A percentile compares a stretch with the other conserved stretches of the same genome.
Conservation (phyloP, 2,888 invertebrate genomes). For the Ormia ochracea region DNA sequence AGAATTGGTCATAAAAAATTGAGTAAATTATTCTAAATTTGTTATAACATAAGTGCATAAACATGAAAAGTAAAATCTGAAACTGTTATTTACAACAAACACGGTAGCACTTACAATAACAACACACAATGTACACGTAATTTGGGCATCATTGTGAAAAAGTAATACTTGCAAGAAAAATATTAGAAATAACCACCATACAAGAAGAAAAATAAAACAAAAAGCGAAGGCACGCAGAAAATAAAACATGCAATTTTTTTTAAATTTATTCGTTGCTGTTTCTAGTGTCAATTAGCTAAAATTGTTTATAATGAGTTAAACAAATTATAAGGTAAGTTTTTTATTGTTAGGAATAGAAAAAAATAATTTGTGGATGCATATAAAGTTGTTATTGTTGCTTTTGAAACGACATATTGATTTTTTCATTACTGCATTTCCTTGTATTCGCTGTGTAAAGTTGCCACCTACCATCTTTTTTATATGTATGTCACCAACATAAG, state of each 20-base stretch:
- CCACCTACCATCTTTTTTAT: neutral
- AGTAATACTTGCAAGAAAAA: constrained; percentile 12
- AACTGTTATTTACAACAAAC: constrained; percentile 47
- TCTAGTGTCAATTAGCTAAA: constrained; percentile 26
- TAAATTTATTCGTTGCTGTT: neutral
- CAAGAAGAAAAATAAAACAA: constrained; percentile 28
- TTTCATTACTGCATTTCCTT: neutral
- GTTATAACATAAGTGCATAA: constrained; percentile 15
- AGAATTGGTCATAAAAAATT: constrained; percentile 15
- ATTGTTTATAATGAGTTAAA: constrained; percentile 14
- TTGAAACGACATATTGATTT: constrained; percentile 37
- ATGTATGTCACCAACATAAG: too few relatives aligned
- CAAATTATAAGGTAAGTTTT: constrained; percentile 32
- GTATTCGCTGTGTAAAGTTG: constrained; percentile 27
- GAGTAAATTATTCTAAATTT: constrained; percentile 34
- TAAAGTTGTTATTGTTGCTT: neutral
- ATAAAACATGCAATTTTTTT: constrained; percentile 15
- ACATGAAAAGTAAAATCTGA: constrained; percentile 16
- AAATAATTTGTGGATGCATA: constrained; percentile 13
- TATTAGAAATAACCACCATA: constrained; percentile 37
- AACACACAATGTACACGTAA: constrained; percentile 36
- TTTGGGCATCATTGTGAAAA: constrained; percentile 46
- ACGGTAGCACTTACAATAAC: constrained; percentile 1
- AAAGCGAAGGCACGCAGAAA: constrained; percentile 41
- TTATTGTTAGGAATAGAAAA: neutral